Base-by-base conservation (phyloP, 2,797 vertebrate genomes). In the Gymnodraco acuticeps region DNA sequence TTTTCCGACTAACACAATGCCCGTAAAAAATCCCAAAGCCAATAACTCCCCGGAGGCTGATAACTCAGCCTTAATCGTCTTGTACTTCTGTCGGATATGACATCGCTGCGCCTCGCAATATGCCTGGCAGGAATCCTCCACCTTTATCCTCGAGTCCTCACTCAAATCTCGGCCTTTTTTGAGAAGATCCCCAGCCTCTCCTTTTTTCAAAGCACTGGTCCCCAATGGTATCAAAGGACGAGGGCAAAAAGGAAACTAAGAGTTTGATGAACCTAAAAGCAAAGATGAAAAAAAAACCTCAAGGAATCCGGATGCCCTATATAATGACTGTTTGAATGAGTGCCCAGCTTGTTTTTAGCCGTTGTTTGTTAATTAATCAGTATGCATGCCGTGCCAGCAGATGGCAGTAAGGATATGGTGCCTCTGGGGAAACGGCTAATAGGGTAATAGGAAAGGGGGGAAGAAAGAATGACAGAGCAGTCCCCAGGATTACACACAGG, bases 321-420 rank as follows among this genome's bases (percentile, higher is more conserved):
- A 85, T 87, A 87, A 88, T 67, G 64, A 80, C 47, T 43, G 67
- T 78, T 83, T 89, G 87, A 85, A 86, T 75, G 80, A 71, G 77
- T 64, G 72, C 81, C 74, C 78, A 64, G 73, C 54, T 77, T 87
- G 82, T 83, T 89, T 90, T 87, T 84, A 87, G 72, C 64, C n/a
- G 1, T 80, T 80, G 83, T 89, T 82, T 87, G 81, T 90, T 86
- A 84, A 90, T 90, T 84, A 91, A 92, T 91, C 80, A 87, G 75
- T 86, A 79, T 85, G 85, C 68, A 84, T 88, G 75, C 79, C 78
- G 51, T 65, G 82, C 92, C 90, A 89, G 89, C 91, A 93, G 92
- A 91, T 92, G 92, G 91, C 90, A 83, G 87, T 89, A 90, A 86
- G 84, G 70, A 86, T 87, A 87, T 91, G 77, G 55, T 81, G 81